Conservation (phyloP, 2,113 vertebrate genomes). For the Herpetotheres cachinnans region DNA sequence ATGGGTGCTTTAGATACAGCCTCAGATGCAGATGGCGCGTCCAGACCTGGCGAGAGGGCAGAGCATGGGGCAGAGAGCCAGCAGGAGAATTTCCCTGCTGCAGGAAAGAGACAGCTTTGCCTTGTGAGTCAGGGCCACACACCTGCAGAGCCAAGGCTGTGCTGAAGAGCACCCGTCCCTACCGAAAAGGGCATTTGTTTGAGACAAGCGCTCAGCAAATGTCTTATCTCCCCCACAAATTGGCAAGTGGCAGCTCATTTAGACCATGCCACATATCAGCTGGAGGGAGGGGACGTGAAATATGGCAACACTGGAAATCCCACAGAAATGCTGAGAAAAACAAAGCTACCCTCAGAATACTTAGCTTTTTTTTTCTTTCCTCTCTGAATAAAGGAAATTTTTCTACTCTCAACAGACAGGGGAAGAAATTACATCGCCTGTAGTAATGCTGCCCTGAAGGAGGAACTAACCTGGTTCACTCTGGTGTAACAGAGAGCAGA, state of each 20-base stretch:
- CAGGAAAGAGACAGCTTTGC: background rate
- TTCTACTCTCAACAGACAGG: background rate
- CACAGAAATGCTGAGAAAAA: background rate
- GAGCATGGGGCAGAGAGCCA: background rate
- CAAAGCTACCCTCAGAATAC: background rate
- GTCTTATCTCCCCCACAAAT: background rate
- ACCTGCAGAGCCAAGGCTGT: background rate
- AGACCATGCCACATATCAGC: background rate
- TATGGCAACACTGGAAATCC: background rate
- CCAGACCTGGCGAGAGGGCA: background rate
- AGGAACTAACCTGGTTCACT: conserved; percentile 28
- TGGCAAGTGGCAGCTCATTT: background rate
- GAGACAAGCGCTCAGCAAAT: background rate
- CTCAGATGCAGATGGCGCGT: fast-evolving
- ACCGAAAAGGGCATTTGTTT: background rate
- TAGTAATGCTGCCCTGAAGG: background rate
- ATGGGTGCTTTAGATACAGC: background rate
- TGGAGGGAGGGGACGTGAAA: background rate
- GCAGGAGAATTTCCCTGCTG: background rate
- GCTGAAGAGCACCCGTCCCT: background rate
- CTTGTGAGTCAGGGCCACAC: background rate
- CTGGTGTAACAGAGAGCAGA: conserved; percentile 18
- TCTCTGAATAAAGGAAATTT: background rate
- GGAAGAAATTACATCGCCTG: conserved; percentile 18
- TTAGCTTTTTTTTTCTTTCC: background rate